Evolutionary conservation across 2,113 vertebrate genomes (phyloP).

Genomic region (Willisornis vidua): DNA sequence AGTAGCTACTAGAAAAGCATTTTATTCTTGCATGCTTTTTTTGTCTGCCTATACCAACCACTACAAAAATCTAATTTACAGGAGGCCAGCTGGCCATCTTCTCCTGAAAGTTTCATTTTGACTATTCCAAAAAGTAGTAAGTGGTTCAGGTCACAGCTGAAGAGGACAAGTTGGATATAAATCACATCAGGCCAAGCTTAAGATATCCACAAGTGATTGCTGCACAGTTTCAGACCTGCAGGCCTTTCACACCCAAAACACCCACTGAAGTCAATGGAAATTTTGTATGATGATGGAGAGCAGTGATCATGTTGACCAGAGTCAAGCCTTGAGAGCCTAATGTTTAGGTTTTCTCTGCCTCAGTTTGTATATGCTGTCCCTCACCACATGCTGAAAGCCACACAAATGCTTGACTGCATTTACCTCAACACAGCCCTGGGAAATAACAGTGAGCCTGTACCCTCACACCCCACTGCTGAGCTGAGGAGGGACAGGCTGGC

Average conservation of each 20-base stretch:
- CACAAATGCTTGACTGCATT: neutral
- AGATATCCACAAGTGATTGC: neutral
- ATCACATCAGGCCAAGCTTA: slow-evolving; percentile 2
- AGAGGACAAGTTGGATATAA: neutral
- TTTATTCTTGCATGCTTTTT: neutral
- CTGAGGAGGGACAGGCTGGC: neutral
- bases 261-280: slow-evolving; percentile 66
- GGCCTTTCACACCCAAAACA: slow-evolving; percentile 11
- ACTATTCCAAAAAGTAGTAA: neutral
- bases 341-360: slow-evolving; percentile 57
- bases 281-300: slow-evolving; percentile 49
- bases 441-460: neutral
- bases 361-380: slow-evolving; percentile 44
- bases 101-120: neutral
- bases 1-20: neutral
- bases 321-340: slow-evolving; percentile 27
- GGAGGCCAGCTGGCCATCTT: neutral
- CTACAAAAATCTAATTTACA: neutral
- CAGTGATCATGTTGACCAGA: slow-evolving; percentile 24
- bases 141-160: slow-evolving; percentile 4
- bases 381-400: rapidly evolving
- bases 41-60: neutral
- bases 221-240: slow-evolving; percentile 27
- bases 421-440: neutral
- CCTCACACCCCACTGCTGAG: rapidly evolving